Evolutionary conservation across 2,888 invertebrate genomes (phyloP), one percentile per base, ranked within the genome.

Genomic region (Bursaphelenchus okinawaensis): DNA sequence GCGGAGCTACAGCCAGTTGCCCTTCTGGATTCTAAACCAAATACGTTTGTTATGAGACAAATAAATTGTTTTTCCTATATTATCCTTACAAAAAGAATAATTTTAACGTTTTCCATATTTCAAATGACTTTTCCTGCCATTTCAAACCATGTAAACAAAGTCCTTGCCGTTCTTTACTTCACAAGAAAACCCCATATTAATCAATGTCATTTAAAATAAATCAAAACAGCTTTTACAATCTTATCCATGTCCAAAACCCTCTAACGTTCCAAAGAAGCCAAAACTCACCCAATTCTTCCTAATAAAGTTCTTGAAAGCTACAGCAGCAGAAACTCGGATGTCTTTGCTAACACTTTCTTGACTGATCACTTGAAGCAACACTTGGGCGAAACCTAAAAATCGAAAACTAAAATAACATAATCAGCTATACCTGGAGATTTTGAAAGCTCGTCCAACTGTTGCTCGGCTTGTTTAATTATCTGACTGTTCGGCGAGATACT

Each of bases 271-370:
- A n/a, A n/a, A n/a, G n/a, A n/a, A n/a, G 16, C 19, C 7, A 54
- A 22, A 20, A 51, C 71, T 7, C 54, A 83, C 81, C 98, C 98
- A 98, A 84, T 96, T 93, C 62, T 93, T 87, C 84, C 94, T 95
- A 23, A 95, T 88, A 83, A 90, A 95, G 83, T 99, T 99, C 83
- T 98, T 98, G 82, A 98, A 93, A 0, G 91, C 90, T 67, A 99
- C 90, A 9, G 95, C 90, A 23, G 93, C 92, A 7, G 93, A 91
- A 50, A 93, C 87, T 71, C 93, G 91, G 65, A 96, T 89, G 12
- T 95, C 87, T 79, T 91, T 89, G 7, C 96, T 86, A 58, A 95
- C 84, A 26, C 94, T 85, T 19, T 93, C 86, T 0, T 62, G n/a
- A 4, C 16, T 26, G 23, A 27, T 19, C 3, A 55, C 22, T 9